phyloP scores from a whole-genome alignment of 1,140 invertebrate genomes.

The Rhyzopertha dominica region DNA sequence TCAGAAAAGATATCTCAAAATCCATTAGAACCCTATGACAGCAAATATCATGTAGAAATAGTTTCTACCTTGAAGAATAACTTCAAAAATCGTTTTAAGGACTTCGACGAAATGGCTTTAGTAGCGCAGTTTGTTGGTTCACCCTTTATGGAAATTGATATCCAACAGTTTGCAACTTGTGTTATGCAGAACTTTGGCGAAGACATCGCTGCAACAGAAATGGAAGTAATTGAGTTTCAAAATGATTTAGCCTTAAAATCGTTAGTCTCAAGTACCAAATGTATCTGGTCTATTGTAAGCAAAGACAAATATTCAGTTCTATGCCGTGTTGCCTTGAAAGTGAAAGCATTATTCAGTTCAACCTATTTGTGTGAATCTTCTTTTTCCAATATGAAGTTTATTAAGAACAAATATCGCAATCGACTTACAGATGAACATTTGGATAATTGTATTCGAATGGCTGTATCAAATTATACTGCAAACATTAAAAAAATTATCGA shows the following conservation, averaged over 20 bases:
- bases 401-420: too few species aligned
- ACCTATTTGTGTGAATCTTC: too few species aligned
- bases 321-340: constrained; percentile 5
- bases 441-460: too few species aligned
- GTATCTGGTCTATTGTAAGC: constrained; percentile 10
- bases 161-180: constrained; percentile 24
- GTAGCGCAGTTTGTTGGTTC: too few species aligned
- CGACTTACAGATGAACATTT: too few species aligned
- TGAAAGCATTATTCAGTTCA: too few species aligned
- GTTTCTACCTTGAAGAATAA: constrained; percentile 16
- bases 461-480: too few species aligned
- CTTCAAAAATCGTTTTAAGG: too few species aligned
- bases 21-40: constrained; percentile 17
- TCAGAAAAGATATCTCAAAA: constrained; percentile 17
- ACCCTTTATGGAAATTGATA: constrained; percentile 21
- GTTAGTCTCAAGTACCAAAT: constrained; percentile 17
- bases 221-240: constrained; percentile 18
- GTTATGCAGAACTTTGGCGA: constrained; percentile 23
- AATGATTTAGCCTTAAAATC: constrained; percentile 21
- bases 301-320: too few species aligned
- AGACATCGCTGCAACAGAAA: constrained; percentile 23
- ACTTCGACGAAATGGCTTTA: too few species aligned
- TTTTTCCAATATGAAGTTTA: too few species aligned
- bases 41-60: constrained; percentile 16
- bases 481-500: too few species aligned